A percentile compares a stretch with the other conserved stretches of the same genome.
Evolutionary conservation across 2,113 vertebrate species (phyloP).

Genomic region (Perccottus glenii): DNA sequence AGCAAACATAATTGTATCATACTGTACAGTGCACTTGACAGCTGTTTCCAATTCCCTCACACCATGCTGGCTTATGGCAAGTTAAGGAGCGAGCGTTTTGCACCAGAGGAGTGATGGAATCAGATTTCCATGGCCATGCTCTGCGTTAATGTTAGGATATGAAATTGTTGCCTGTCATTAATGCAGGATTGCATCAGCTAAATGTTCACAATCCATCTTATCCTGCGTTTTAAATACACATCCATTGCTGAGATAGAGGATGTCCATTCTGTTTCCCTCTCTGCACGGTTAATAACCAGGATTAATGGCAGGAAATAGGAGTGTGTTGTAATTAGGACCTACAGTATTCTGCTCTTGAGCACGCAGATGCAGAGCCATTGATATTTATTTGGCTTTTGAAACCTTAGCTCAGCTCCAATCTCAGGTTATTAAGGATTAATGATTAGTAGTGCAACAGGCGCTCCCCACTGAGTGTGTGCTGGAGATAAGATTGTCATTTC

Average conservation of each 20-base stretch:
- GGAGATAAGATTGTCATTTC: conserved; percentile 56
- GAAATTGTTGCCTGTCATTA: conserved; percentile 48
- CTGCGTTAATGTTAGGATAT: conserved; percentile 41
- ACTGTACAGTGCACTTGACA: conserved; percentile 38
- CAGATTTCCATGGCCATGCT: conserved; percentile 26
- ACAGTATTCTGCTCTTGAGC: conserved; percentile 27
- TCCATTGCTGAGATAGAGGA: conserved; percentile 17
- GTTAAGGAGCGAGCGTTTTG: conserved; percentile 23
- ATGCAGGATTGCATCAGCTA: conserved; percentile 40
- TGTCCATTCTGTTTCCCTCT: conserved; percentile 25
- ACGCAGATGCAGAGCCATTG: conserved; percentile 40
- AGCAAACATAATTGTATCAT: conserved; percentile 56
- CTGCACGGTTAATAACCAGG: conserved; percentile 37
- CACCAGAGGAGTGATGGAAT: conserved; percentile 29
- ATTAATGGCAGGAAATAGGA: conserved; percentile 46
- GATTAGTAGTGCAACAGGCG: conserved; percentile 41
- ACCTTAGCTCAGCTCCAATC: conserved; percentile 42
- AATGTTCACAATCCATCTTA: conserved; percentile 42
- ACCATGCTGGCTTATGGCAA: conserved; percentile 35
- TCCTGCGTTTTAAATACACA: conserved; percentile 11
- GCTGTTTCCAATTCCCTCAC: conserved; percentile 35
- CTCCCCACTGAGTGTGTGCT: conserved; percentile 37
- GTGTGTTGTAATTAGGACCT: conserved; percentile 45
- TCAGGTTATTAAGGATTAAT: conserved; percentile 61
- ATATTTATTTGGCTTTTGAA: conserved; percentile 65